phyloP scores from a whole-genome alignment of 2,797 vertebrate species.

The Sebastes minor region DNA sequence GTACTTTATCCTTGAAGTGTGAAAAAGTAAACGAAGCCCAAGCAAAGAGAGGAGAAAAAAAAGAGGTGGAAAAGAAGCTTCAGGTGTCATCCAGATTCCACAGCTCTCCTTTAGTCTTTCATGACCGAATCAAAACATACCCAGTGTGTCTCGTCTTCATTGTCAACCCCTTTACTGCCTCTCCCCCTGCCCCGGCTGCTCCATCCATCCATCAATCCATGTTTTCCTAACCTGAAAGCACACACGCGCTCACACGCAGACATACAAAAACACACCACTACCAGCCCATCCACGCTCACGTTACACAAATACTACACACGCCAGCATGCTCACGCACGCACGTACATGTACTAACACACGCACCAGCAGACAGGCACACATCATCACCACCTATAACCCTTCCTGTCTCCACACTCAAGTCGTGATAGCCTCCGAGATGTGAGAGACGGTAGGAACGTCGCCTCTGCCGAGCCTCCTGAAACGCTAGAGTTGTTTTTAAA shows the following conservation, averaged over 20 bases:
- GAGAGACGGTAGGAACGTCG: constrained; percentile 11
- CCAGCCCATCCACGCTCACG: neutral
- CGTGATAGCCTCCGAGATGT: constrained; percentile 23
- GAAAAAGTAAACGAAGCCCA: constrained; percentile 64
- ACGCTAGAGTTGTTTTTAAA: constrained; percentile 46
- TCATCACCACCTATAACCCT: constrained; percentile 48
- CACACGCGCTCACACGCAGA: neutral
- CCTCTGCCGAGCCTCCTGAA: constrained; percentile 18
- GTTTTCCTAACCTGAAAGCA: constrained; percentile 56
- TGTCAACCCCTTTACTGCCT: constrained; percentile 50
- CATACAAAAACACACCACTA: constrained; percentile 1
- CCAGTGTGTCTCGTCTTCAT: constrained; percentile 50
- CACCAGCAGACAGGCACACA: constrained; percentile 7
- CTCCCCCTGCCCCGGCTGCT: constrained; percentile 20
- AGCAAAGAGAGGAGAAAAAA: neutral
- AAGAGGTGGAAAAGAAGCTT: constrained; percentile 37
- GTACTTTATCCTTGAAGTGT: constrained; percentile 69
- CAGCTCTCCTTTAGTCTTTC: constrained; percentile 60
- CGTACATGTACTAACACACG: neutral
- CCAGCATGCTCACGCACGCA: neutral
- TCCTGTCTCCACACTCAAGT: constrained; percentile 17
- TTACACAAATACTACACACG: constrained; percentile 10
- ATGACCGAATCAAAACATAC: constrained; percentile 75
- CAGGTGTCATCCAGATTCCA: constrained; percentile 69
- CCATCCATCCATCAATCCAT: constrained; percentile 58